A percentile compares a stretch with the other conserved stretches of the same genome.
phyloP scores from a whole-genome alignment of 1,140 invertebrate species.

The Magallana ariakensis region DNA sequence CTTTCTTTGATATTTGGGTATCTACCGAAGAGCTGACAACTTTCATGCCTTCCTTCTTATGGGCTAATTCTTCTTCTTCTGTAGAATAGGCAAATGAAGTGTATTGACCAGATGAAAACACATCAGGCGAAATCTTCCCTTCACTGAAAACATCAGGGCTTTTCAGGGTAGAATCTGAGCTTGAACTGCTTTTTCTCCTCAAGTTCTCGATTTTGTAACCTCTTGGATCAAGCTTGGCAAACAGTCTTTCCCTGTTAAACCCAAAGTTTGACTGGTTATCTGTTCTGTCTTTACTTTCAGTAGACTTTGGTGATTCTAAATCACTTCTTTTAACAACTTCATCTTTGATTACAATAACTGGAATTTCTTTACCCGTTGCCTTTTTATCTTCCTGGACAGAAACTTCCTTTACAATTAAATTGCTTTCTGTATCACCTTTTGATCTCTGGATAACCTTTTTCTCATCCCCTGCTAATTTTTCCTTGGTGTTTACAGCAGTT shows the following conservation, averaged over 20 bases:
- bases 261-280: constrained; percentile 5
- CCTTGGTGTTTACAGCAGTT: background rate
- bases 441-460: background rate
- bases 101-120: background rate
- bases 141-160: constrained; percentile 15
- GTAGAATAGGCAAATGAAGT: too few relatives aligned
- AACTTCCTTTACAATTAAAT: background rate
- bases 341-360: background rate
- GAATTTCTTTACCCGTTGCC: background rate
- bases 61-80: too few relatives aligned
- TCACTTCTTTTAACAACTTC: background rate
- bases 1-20: background rate
- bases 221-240: background rate
- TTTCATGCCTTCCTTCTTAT: background rate
- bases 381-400: background rate
- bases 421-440: background rate
- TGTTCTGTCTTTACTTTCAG: background rate
- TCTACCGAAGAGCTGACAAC: background rate
- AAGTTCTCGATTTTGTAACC: background rate
- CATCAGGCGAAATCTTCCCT: background rate
- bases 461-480: background rate
- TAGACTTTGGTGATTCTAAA: background rate
- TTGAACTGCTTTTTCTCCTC: constrained; percentile 14
- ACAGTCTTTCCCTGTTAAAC: constrained; percentile 1
- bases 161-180: background rate